Conservation (phyloP, 2,888 invertebrate species). For the Gibbula magus region DNA sequence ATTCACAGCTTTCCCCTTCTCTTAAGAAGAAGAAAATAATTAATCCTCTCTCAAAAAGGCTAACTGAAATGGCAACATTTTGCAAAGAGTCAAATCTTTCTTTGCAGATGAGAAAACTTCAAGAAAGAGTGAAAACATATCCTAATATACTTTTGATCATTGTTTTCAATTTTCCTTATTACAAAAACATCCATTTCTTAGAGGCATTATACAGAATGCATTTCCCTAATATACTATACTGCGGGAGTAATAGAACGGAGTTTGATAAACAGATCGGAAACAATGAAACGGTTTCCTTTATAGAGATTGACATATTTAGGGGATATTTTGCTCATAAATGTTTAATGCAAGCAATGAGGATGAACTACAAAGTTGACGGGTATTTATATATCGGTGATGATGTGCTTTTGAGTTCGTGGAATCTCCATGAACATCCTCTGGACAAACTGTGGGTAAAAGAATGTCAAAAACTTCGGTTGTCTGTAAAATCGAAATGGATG, state of each 20-base stretch:
- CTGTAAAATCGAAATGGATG: background rate
- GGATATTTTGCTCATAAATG: slow-evolving; percentile 27
- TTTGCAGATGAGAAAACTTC: no score
- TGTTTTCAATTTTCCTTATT: background rate
- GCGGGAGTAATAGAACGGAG: background rate
- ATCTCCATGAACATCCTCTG: background rate
- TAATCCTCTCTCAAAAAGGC: no score
- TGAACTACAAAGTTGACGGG: slow-evolving; percentile 42
- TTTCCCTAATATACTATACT: background rate
- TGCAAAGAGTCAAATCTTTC: no score
- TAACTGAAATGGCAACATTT: no score
- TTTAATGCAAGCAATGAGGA: slow-evolving; percentile 31
- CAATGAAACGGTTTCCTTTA: background rate
- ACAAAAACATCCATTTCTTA: background rate
- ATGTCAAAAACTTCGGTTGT: background rate
- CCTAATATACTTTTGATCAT: no score
- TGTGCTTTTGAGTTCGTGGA: no score
- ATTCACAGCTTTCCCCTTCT: background rate
- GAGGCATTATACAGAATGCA: background rate
- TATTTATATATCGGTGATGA: no score
- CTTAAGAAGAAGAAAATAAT: no score
- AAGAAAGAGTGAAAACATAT: no score
- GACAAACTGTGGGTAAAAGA: background rate
- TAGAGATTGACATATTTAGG: background rate
- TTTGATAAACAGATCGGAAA: background rate